phyloP scores from a whole-genome alignment of 1,140 invertebrate genomes.

The Hypothenemus hampei region DNA sequence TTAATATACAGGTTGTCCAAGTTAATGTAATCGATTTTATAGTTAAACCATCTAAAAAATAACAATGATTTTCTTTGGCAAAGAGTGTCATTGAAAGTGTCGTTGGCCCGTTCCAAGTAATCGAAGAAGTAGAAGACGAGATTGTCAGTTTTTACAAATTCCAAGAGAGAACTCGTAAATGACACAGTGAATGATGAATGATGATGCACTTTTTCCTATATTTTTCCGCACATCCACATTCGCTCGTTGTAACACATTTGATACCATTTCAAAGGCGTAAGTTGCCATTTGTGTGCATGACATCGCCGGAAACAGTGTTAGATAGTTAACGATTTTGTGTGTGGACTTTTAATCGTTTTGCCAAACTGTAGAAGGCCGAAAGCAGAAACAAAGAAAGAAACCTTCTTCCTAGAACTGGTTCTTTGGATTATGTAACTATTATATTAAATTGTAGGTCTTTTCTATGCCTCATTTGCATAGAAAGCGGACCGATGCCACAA shows the following conservation, averaged over 20 bases:
- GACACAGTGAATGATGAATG: conserved; percentile 15
- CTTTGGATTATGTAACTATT: too few relatives aligned
- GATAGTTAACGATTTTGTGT: not conserved
- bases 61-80: too few relatives aligned
- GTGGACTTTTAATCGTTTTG: not conserved
- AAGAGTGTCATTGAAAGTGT: conserved; percentile 14
- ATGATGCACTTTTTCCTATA: conserved; percentile 3
- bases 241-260: not conserved
- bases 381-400: not conserved
- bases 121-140: not conserved
- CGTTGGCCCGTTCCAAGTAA: conserved; percentile 17
- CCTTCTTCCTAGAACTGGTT: not conserved
- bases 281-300: not conserved
- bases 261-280: not conserved
- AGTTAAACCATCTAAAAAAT: too few relatives aligned
- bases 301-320: not conserved
- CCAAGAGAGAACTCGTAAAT: conserved; percentile 5
- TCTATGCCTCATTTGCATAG: not conserved
- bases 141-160: conserved; percentile 16
- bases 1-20: too few relatives aligned
- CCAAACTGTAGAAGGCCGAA: not conserved
- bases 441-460: too few relatives aligned
- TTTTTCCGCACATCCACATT: conserved; percentile 8
- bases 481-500: not conserved
- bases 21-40: too few relatives aligned